Evolutionary conservation across 2,888 invertebrate species (phyloP), one percentile per base, ranked within the genome.

Genomic region (Chymomyza fuscimana): DNA sequence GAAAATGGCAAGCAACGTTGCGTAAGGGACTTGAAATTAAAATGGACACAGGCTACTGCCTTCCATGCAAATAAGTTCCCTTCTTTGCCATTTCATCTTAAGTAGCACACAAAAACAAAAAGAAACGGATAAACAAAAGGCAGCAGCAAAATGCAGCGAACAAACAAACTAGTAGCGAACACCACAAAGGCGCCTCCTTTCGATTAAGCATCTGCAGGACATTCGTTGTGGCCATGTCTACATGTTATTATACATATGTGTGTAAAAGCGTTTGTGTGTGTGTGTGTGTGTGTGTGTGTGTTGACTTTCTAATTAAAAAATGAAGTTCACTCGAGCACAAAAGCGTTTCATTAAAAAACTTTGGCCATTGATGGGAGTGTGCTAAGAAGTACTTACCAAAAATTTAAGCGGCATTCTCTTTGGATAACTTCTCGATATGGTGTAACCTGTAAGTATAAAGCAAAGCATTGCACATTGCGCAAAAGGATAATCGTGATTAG

Each of bases 401-500:
- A 90, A 87, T 90, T 87, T 89, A 89, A 89, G 89, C 89, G 91
- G 90, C 90, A 86, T 90, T 90, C 86, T 90, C 90, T 90, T 90
- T 90, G 91, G 90, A 90, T 90, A 90, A 91, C 88, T 90, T 90
- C 90, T 91, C 91, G 90, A 88, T 90, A 89, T 90, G 91, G 90
- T 91, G 90, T 91, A 90, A 91, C 89, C 90, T 90, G 89, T 67
- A 90, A 90, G 67, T 74, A 90, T 46, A 86, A 70, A 86, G 81
- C 82, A 88, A 68, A 82, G 68, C 67, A 69, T 80, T 86, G 87
- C 81, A 87, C 90, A 74, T 36, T 80, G 81, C 81, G 88, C 82
- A 86, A 89, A 81, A 82, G 67, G 63, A 80, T 88, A 66, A 67
- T 73, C 77, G 71, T 72, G 90, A 89, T 90, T 90, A 90, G 88